A percentile compares a stretch with the other conserved stretches of the same genome.
phyloP scores from a whole-genome alignment of 2,113 vertebrate genomes.

The Myanophis thanlyinensis region DNA sequence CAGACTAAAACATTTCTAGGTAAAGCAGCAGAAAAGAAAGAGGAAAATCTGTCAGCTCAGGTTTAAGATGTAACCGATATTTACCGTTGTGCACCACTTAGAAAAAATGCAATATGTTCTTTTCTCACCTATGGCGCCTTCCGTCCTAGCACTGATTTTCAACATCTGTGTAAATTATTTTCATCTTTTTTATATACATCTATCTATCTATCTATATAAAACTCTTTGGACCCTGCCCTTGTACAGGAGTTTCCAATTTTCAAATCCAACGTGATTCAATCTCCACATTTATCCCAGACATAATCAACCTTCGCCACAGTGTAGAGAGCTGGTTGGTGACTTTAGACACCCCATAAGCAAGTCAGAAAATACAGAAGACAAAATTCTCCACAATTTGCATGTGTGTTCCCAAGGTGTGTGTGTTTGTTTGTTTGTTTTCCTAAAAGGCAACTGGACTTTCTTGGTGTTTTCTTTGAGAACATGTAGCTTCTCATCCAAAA shows the following conservation, averaged over 20 bases:
- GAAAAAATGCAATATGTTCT: background rate
- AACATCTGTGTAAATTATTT: background rate
- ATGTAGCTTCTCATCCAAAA: background rate
- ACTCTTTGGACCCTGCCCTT: background rate
- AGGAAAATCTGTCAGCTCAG: background rate
- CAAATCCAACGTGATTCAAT: background rate
- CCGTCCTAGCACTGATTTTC: background rate
- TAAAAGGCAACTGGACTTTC: background rate
- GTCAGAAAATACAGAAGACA: background rate
- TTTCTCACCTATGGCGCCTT: background rate
- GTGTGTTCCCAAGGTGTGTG: background rate
- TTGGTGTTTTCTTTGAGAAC: background rate
- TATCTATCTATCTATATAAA: background rate
- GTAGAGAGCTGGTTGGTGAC: too few species aligned
- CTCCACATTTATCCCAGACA: background rate
- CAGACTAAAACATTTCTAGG: slow-evolving; percentile 48
- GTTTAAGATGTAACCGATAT: background rate
- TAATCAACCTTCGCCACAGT: background rate
- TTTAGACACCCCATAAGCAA: background rate
- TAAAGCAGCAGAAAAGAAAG: slow-evolving; percentile 37
- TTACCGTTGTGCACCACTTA: slow-evolving; percentile 27
- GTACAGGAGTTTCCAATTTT: background rate
- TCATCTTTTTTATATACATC: too few species aligned
- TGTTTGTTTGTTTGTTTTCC: too few species aligned
- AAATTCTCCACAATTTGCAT: background rate